These are phyloP conservation scores for Halcyon leucocephala DNA, from an alignment of 2,797 vertebrate species.

Conservation along the genomic window DNA sequence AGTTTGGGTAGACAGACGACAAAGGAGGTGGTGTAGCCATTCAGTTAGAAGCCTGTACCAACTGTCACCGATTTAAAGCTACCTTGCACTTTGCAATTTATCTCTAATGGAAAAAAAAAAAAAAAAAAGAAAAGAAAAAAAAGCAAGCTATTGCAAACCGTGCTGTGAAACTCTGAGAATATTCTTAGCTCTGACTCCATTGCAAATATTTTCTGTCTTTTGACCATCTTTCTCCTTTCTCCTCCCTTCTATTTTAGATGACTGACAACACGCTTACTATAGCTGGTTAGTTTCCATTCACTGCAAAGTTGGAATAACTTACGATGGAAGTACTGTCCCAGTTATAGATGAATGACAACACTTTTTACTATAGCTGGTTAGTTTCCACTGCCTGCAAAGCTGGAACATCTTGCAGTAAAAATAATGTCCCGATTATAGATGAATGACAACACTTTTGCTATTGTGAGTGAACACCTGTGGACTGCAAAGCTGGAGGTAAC, in stretches of 20 bases:
- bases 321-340: conserved; percentile 22
- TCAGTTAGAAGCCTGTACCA: not conserved
- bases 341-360: conserved; percentile 68
- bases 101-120: not conserved
- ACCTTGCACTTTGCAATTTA: not conserved
- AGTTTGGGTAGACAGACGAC: not conserved
- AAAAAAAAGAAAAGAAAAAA: not conserved
- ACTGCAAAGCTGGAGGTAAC: conserved; percentile 7
- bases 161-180: not conserved
- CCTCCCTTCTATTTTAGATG: conserved; percentile 29
- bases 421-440: conserved; percentile 40
- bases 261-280: conserved; percentile 53
- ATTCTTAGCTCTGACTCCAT: not conserved
- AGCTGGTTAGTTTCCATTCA: conserved; percentile 64
- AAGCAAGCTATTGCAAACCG: not conserved
- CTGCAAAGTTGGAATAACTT: conserved; percentile 61
- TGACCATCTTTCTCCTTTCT: conserved; percentile 13
- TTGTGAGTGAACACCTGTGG: conserved; percentile 52
- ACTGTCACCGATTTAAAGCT: not conserved
- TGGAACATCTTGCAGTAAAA: conserved; percentile 49
- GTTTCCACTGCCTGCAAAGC: conserved; percentile 58
- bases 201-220: not conserved
- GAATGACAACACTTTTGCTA: conserved; percentile 52
- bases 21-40: not conserved
- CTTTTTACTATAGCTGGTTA: conserved; percentile 65